Conservation (phyloP, 1,140 invertebrate species). For the Dufourea novaeangliae region DNA sequence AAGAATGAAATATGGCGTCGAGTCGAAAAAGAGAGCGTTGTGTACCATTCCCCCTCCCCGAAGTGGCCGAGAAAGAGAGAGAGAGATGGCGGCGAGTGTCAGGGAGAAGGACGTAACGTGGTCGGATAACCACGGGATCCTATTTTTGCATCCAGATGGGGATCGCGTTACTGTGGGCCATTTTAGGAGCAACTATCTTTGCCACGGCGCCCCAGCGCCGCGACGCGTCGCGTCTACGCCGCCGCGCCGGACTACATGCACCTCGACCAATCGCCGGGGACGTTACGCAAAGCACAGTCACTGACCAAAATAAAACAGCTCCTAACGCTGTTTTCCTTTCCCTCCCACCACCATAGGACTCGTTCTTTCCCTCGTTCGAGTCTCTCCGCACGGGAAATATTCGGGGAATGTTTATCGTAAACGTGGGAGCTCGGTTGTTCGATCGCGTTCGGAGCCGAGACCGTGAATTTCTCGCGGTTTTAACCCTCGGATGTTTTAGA, state of each 20-base stretch:
- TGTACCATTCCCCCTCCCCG: constrained; percentile 53
- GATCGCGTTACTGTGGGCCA: constrained; percentile 84
- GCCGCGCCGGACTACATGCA: constrained; percentile 47
- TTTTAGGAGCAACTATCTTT: constrained; percentile 85
- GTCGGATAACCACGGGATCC: constrained; percentile 64
- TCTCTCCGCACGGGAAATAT: neutral
- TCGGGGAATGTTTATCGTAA: constrained; percentile 11
- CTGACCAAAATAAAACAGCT: constrained; percentile 78
- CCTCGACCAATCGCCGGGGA: constrained; percentile 66
- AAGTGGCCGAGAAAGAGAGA: neutral
- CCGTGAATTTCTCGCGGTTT: too few species aligned
- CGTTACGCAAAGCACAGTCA: constrained; percentile 80
- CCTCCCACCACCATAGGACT: neutral
- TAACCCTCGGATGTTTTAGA: too few species aligned
- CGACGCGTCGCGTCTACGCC: constrained; percentile 65
- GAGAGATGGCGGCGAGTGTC: constrained; percentile 19
- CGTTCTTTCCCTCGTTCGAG: constrained; percentile 1
- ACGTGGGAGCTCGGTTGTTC: neutral
- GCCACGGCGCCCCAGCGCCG: constrained; percentile 71
- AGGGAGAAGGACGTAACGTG: constrained; percentile 43
- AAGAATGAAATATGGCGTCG: neutral
- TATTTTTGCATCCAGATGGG: constrained; percentile 81
- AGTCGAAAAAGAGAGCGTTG: constrained; percentile 26
- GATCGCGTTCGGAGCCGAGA: too few species aligned
- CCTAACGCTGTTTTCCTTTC: constrained; percentile 41